Base-by-base conservation (phyloP, 1,140 invertebrate genomes). In the Drosophila pallidifrons region DNA sequence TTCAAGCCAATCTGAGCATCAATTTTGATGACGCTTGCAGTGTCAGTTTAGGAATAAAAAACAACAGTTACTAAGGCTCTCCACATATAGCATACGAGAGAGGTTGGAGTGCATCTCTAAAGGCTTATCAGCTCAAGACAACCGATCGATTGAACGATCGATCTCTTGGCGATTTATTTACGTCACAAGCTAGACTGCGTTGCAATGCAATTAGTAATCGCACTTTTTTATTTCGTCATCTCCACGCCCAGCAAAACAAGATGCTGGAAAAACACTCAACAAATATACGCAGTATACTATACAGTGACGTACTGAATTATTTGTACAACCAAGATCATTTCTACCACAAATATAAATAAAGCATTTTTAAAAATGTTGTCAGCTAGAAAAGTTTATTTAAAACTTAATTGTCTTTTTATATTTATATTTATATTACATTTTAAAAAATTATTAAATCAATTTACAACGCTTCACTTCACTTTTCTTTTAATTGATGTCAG, bases 141-240 rank as follows among this genome's bases (percentile, higher is more conserved):
- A 49, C 43, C 13, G 63, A 71, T 38, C 8, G 8, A 38, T 38
- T 2, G 20, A 25, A 25, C 20, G 4, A 25, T 25, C 54, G 70
- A 64, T 72, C 71, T 81, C 77, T 78, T 69, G 41, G 43, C 43
- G 43, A 54, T 49, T 32, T 72, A 70, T 89, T 74, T 47, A 81
- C 85, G 85, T 89, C 81, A 89, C 57, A 47, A 5, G 8, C 38
- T 45, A 28, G 28, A 71, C 59, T 49, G 45, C 28, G 60, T 59
- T 63, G 63, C 15, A 45, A 32, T 76, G 67, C 69, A 77, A 68
- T 57, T 63, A 38, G 66, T 47, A 80, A 80, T 74, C 54, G 49
- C 35, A 13, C 64, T 57, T 74, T 20, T 8, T 28, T 35, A 83
- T 87, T 87, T 88, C 77, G 80, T 87, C 83, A 87, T 79, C 6